phyloP scores from a whole-genome alignment of 1,140 invertebrate genomes.

The Leptinotarsa texana region DNA sequence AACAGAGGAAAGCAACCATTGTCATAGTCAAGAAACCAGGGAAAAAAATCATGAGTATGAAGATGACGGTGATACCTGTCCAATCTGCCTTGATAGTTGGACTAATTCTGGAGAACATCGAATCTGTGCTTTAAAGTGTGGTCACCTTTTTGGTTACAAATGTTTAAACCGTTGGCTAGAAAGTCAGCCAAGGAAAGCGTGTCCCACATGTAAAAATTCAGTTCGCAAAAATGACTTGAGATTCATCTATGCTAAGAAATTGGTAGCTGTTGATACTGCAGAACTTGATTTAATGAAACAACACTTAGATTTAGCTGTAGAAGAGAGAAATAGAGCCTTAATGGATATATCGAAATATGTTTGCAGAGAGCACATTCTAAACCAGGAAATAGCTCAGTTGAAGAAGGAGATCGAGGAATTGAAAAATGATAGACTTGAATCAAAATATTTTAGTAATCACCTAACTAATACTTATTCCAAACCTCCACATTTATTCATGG shows the following conservation, averaged over 20 bases:
- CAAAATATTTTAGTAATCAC: constrained; percentile 37
- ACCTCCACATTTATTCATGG: constrained; percentile 59
- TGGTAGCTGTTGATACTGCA: constrained; percentile 59
- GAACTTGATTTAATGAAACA: constrained; percentile 61
- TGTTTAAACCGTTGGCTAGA: constrained; percentile 84
- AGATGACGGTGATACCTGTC: constrained; percentile 72
- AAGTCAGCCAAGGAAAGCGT: constrained; percentile 59
- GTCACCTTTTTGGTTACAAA: constrained; percentile 84
- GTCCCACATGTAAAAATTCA: constrained; percentile 87
- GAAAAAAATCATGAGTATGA: constrained; percentile 25
- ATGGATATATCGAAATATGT: constrained; percentile 54
- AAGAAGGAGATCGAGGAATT: constrained; percentile 49
- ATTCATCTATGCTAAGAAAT: constrained; percentile 63
- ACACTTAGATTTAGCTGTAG: constrained; percentile 56
- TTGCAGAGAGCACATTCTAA: constrained; percentile 45
- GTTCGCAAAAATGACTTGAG: constrained; percentile 70
- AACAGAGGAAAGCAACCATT: constrained; percentile 13
- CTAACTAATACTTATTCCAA: constrained; percentile 32
- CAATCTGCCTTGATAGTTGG: constrained; percentile 87
- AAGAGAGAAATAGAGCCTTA: constrained; percentile 58
- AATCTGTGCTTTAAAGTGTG: constrained; percentile 81
- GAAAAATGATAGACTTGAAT: constrained; percentile 50
- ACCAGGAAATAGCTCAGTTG: constrained; percentile 49
- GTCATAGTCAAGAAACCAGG: neutral
- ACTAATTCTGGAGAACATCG: constrained; percentile 84